Conservation (phyloP, 2,113 vertebrate genomes). For the Motacilla tschutschensis region DNA sequence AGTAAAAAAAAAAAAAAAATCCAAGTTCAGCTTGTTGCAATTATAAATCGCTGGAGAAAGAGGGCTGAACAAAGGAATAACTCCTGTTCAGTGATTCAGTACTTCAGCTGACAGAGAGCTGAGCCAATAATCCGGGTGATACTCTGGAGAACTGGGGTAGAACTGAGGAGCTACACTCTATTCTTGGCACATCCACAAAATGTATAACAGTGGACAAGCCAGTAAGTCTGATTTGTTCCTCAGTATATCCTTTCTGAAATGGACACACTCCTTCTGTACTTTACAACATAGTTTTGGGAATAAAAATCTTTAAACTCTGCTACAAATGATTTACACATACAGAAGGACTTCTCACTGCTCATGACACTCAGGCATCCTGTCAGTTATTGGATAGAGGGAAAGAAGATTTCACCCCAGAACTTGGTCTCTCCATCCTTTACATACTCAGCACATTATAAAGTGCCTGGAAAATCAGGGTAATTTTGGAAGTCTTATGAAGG, state of each 20-base stretch:
- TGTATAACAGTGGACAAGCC: background rate
- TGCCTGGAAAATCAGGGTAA: background rate
- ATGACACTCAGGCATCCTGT: background rate
- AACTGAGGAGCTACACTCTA: background rate
- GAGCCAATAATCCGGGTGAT: slow-evolving; percentile 10
- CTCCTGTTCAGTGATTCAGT: slow-evolving; percentile 14
- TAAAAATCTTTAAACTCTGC: slow-evolving; percentile 5
- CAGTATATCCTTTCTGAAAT: slow-evolving; percentile 9
- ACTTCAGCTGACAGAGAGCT: background rate
- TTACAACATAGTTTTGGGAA: background rate
- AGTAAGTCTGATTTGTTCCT: slow-evolving; percentile 31
- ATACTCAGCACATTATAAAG: background rate
- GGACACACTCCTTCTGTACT: background rate
- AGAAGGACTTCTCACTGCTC: background rate
- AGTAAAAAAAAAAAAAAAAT: background rate
- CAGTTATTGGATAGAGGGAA: background rate
- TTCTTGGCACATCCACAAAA: slow-evolving; percentile 24
- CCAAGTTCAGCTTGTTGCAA: slow-evolving; percentile 34
- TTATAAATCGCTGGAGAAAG: slow-evolving; percentile 7
- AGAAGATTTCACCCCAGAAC: background rate
- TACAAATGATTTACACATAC: background rate
- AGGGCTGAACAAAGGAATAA: slow-evolving; percentile 19
- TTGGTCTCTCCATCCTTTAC: background rate
- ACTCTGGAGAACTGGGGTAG: background rate
- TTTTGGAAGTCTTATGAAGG: background rate